Evolutionary conservation across 30 jellyfish, hydroid and myxozoan genomes (phyloP).

Genomic region (Catostylus mosaicus): DNA sequence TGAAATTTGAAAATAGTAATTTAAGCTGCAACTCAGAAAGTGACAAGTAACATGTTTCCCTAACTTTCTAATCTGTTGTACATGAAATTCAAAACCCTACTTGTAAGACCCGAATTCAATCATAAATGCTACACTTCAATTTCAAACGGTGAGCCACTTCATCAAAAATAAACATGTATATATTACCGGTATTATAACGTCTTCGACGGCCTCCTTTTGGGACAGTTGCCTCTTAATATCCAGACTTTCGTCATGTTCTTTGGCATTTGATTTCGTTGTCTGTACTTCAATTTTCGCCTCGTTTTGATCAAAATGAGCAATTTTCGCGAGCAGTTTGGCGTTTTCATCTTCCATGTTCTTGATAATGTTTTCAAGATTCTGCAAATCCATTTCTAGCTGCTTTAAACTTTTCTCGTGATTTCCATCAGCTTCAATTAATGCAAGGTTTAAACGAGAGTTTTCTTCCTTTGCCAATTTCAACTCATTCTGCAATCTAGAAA

Average conservation of each 20-base stretch:
- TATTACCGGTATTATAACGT: conserved; percentile 10
- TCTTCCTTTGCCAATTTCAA: background rate
- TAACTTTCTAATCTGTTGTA: too few relatives aligned
- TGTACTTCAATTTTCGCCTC: background rate
- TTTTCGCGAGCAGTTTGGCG: background rate
- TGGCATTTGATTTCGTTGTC: background rate
- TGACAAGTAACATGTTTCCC: too few relatives aligned
- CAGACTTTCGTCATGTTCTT: background rate
- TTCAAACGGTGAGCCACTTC: too few relatives aligned
- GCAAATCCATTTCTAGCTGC: background rate
- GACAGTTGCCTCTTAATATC: background rate
- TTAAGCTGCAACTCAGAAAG: too few relatives aligned
- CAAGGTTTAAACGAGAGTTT: background rate
- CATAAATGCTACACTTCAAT: too few relatives aligned
- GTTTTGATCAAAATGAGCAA: background rate
- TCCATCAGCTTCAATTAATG: background rate
- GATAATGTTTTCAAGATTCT: background rate
- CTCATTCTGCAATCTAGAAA: background rate
- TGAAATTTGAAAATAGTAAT: too few relatives aligned
- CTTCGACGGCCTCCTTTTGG: conserved; percentile 7
- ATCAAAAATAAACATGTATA: too few relatives aligned
- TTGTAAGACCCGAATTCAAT: too few relatives aligned
- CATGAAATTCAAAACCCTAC: too few relatives aligned
- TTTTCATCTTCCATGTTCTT: background rate
- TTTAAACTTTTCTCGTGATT: background rate